A percentile compares a stretch with the other conserved stretches of the same genome.
Conservation (phyloP, 2,797 vertebrate genomes). For the Propithecus perrieri region DNA sequence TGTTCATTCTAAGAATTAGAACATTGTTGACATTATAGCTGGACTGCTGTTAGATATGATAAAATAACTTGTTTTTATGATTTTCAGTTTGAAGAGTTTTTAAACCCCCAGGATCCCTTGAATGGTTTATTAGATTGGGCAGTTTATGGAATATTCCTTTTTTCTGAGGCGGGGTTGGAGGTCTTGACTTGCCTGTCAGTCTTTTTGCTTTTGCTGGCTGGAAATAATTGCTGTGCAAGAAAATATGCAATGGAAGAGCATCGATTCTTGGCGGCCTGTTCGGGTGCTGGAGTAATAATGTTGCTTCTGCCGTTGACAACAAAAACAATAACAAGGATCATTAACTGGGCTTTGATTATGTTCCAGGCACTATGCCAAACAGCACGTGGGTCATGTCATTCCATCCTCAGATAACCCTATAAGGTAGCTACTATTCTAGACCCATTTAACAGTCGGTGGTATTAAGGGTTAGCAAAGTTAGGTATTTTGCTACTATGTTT, state of each 20-base stretch:
- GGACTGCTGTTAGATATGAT: not conserved
- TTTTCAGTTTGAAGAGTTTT: constrained; percentile 38
- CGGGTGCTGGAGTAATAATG: not conserved
- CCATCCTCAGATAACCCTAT: not conserved
- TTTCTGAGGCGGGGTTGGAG: not conserved
- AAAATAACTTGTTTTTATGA: not conserved
- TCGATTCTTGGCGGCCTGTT: not conserved
- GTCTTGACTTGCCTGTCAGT: not conserved
- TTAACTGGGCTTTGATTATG: not conserved
- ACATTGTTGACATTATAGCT: not conserved
- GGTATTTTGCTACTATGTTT: not conserved
- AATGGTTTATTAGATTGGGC: constrained; percentile 16
- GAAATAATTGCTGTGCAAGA: not conserved
- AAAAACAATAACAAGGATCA: not conserved
- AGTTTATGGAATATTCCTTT: not conserved
- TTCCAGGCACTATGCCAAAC: not conserved
- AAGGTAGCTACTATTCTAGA: not conserved
- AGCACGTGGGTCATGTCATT: not conserved
- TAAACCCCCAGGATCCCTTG: not conserved
- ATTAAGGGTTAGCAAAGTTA: not conserved
- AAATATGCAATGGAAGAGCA: too few relatives aligned
- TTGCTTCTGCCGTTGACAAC: not conserved
- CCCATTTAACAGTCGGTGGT: not conserved
- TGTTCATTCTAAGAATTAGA: not conserved
- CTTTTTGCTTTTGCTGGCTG: not conserved